Evolutionary conservation across 2,797 vertebrate species (phyloP).

Genomic region (Oceanodroma leucorhoa): DNA sequence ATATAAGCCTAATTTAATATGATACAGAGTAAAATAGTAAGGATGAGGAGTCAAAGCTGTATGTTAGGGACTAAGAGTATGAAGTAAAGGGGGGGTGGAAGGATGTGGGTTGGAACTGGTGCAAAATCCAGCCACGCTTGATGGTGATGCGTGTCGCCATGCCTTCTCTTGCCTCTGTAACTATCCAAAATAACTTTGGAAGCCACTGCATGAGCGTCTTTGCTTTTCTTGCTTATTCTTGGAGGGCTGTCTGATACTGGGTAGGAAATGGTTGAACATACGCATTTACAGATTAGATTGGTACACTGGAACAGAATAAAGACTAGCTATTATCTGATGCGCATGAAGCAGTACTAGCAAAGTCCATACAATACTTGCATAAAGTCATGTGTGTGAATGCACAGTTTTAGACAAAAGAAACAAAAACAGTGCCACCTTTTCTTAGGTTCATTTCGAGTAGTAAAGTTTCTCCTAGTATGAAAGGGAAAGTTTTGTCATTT

Average conservation of each 20-base stretch:
- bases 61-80: not conserved
- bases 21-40: not conserved
- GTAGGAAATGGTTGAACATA: not conserved
- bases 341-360: not conserved
- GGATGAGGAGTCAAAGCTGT: not conserved
- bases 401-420: not conserved
- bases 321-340: not conserved
- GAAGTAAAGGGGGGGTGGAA: not conserved
- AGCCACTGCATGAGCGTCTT: not conserved
- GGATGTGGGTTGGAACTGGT: not conserved
- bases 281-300: not conserved
- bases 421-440: not conserved
- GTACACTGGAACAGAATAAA: not conserved
- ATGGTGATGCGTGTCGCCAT: fast-evolving
- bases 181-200: not conserved
- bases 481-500: not conserved
- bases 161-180: not conserved
- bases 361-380: not conserved
- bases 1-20: not conserved
- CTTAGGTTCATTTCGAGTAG: not conserved
- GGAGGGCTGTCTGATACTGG: not conserved
- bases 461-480: not conserved
- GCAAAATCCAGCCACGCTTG: not conserved
- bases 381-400: not conserved
- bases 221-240: not conserved